Base-by-base conservation (phyloP, 2,113 vertebrate genomes). In the Trinectes maculatus region DNA sequence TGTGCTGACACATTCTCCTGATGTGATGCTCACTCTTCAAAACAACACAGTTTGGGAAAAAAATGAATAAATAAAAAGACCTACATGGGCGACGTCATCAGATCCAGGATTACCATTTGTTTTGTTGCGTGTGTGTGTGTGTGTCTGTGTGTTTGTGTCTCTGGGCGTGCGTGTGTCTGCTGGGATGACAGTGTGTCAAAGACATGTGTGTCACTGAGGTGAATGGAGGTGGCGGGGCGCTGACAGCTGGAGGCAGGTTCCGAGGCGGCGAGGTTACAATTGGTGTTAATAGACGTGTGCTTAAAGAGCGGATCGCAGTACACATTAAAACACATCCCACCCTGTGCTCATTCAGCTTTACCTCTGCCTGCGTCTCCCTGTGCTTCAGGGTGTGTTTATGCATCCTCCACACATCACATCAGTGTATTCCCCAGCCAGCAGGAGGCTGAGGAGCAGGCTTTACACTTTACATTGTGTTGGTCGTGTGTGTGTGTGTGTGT, bases 261-360 rank as follows among this genome's bases (percentile, higher is more conserved):
- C 68, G 79, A 84, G 79, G 78, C 70, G 62, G n/a, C 16, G 59
- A 82, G 74, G 79, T 81, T 85, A 90, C 87, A 90, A 86, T 89
- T 88, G 81, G 87, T 91, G 90, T 70, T 87, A 92, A 92, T 82
- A 61, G 90, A 91, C 54, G 77, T 42, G 71, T 90, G 87, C 77
- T 82, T 92, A 81, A 89, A 86, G 73, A 84, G 76, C 52, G 44
- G 72, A 85, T 85, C 80, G 65, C 66, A 82, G 68, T 59, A 65
- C 67, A 78, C 77, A 77, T 69, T 82, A 70, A 77, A 81, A 71
- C 80, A 51, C 60, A 8, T 55, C 49, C 12, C 18, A 8, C 25
- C 48, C 39, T n/a, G 16, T 12, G 42, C 57, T 71, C 61, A 46
- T 43, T 40, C 40, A 62, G 59, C 48, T 51, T 36, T 1, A 46